Percentiles rank a stretch among this genome's conserved stretches.
These are phyloP conservation scores for Callyntrura guangdongensis DNA, from an alignment of 2,888 invertebrate species.

Conservation along the genomic window DNA sequence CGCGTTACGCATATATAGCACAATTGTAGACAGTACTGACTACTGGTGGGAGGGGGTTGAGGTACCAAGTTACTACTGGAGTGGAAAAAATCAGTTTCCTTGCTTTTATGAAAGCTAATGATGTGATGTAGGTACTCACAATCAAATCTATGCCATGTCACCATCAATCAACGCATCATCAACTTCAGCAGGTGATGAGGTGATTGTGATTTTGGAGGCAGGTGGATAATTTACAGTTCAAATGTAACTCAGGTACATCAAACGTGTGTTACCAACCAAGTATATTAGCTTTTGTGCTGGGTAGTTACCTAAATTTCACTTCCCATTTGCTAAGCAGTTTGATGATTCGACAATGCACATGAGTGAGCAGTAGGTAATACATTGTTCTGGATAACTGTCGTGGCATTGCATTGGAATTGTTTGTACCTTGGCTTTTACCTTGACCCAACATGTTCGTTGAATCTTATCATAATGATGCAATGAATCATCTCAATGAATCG, in stretches of 20 bases:
- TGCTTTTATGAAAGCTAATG: slow-evolving; percentile 15
- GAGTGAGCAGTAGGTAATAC: neutral
- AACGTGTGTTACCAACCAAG: neutral
- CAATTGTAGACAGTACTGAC: slow-evolving; percentile 28
- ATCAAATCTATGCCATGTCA: slow-evolving; percentile 1
- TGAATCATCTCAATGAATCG: neutral
- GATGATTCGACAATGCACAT: neutral
- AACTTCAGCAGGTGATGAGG: neutral
- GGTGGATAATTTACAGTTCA: neutral
- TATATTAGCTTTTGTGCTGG: neutral
- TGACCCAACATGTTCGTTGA: slow-evolving; percentile 33
- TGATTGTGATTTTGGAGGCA: neutral
- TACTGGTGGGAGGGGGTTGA: neutral
- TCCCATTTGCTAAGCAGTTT: neutral
- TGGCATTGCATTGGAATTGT: neutral
- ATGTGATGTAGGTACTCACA: neutral
- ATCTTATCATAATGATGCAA: too few relatives aligned
- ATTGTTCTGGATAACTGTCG: neutral
- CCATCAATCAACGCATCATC: neutral
- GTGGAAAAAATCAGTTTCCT: slow-evolving; percentile 40
- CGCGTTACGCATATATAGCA: slow-evolving; percentile 22
- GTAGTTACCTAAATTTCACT: neutral
- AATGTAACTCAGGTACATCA: neutral
- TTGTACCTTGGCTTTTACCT: slow-evolving; percentile 44
- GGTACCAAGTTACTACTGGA: slow-evolving; percentile 33